phyloP scores from a whole-genome alignment of 2,888 invertebrate genomes.

The Callyntrura guangdongensis region DNA sequence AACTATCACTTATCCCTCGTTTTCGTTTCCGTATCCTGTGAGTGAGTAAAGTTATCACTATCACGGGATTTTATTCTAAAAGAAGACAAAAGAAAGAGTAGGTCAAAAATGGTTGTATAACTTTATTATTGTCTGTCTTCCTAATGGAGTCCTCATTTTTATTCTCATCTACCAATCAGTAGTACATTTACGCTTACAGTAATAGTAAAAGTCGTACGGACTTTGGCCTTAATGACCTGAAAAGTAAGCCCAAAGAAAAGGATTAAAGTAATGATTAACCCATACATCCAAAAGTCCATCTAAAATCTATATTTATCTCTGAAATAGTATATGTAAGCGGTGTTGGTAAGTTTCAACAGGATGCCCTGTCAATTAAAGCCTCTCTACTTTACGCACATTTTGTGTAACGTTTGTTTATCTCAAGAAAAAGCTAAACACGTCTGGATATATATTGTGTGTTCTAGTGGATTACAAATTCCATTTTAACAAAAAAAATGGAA shows the following conservation, averaged over 20 bases:
- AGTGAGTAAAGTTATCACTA: background rate
- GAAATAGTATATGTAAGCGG: no score
- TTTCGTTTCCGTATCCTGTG: no score
- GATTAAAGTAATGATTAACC: conserved; percentile 7
- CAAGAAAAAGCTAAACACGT: background rate
- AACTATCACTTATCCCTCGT: no score
- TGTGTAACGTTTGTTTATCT: background rate
- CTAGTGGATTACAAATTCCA: background rate
- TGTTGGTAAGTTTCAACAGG: background rate
- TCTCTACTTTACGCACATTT: background rate
- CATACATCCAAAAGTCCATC: background rate
- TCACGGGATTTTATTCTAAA: background rate
- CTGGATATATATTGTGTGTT: background rate
- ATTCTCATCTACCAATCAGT: conserved; percentile 36
- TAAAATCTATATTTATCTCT: background rate
- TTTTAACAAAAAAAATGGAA: background rate
- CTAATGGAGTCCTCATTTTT: conserved; percentile 60
- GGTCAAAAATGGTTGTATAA: no score
- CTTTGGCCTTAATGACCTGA: conserved; percentile 60
- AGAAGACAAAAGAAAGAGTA: no score
- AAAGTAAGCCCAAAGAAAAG: conserved; percentile 14
- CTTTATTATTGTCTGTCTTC: background rate
- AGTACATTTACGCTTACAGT: background rate
- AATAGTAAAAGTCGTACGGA: background rate
- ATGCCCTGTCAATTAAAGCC: no score